Conservation (phyloP, 2,888 invertebrate species). For the Leptopilina myrica region DNA sequence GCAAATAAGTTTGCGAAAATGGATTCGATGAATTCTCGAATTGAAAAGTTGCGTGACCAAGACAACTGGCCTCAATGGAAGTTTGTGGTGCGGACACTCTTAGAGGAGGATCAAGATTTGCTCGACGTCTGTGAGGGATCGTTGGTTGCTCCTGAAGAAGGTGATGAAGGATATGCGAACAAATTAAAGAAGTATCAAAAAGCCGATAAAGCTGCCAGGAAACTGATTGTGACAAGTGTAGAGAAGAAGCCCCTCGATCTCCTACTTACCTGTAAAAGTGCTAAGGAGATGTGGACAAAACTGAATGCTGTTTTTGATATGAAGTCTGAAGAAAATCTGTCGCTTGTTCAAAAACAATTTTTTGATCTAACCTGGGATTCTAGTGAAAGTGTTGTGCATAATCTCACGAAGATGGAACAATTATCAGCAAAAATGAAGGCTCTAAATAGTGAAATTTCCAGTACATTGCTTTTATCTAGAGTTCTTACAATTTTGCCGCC, state of each 20-base stretch:
- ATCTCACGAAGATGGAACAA: too few species aligned
- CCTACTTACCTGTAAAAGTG: constrained; percentile 51
- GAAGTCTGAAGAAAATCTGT: constrained; percentile 51
- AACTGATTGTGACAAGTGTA: constrained; percentile 22
- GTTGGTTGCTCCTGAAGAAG: constrained; percentile 22
- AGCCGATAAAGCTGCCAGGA: not conserved
- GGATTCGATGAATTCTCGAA: constrained; percentile 42
- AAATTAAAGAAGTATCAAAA: not conserved
- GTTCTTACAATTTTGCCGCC: too few species aligned
- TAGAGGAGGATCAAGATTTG: constrained; percentile 46
- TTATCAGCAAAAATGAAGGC: too few species aligned
- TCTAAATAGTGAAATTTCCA: too few species aligned
- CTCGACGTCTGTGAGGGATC: constrained; percentile 44
- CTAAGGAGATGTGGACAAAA: constrained; percentile 54
- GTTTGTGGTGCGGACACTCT: constrained; percentile 44
- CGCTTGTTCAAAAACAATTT: constrained; percentile 52
- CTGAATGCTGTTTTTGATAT: constrained; percentile 52
- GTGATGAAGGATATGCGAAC: not conserved
- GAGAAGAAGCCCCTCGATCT: too few species aligned
- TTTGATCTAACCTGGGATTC: constrained; percentile 50
- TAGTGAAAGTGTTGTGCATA: too few species aligned
- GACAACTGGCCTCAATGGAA: constrained; percentile 53
- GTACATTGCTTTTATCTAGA: too few species aligned
- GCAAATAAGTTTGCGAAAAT: constrained; percentile 2
- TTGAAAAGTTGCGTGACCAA: constrained; percentile 56